A percentile compares a stretch with the other conserved stretches of the same genome.
Evolutionary conservation across 2,113 vertebrate genomes (phyloP).

Genomic region (Tylochromis polylepis): DNA sequence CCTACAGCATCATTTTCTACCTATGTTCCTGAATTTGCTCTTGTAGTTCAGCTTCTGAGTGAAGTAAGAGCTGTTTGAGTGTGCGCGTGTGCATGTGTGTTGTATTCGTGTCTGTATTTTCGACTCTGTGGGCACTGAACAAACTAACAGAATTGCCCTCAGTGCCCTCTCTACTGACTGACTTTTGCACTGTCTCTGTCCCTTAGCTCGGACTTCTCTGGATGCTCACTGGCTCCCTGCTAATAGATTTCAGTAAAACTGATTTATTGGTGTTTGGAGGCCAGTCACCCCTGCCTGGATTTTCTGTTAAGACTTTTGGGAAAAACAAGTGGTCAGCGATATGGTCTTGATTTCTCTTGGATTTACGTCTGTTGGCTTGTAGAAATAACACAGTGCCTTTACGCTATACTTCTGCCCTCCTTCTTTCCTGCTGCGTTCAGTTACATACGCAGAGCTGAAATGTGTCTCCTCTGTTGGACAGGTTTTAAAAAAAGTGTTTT

Average conservation of each 20-base stretch:
- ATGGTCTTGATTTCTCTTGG: neutral
- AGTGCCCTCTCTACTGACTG: slow-evolving; percentile 12
- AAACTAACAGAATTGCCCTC: neutral
- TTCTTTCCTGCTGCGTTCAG: slow-evolving; percentile 3
- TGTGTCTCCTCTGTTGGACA: neutral
- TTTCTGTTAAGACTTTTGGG: neutral
- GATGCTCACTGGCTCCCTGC: neutral
- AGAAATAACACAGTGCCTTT: slow-evolving; percentile 66
- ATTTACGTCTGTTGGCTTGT: slow-evolving; percentile 41
- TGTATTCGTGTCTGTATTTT: neutral
- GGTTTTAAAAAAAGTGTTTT: neutral
- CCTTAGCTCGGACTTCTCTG: neutral
- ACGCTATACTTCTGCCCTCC: slow-evolving; percentile 30
- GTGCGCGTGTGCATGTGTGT: neutral
- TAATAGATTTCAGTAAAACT: slow-evolving; percentile 8
- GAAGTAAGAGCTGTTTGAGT: neutral
- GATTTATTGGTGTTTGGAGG: slow-evolving; percentile 10
- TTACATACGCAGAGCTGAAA: neutral
- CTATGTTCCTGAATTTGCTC: neutral
- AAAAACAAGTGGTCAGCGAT: neutral
- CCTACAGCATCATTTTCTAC: neutral
- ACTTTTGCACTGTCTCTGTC: slow-evolving; percentile 30
- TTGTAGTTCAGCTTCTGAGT: neutral
- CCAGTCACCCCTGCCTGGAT: neutral
- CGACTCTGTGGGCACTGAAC: neutral